These are phyloP conservation scores for Holotrichia oblita DNA, from an alignment of 1,140 invertebrate genomes.

Conservation along the genomic window DNA sequence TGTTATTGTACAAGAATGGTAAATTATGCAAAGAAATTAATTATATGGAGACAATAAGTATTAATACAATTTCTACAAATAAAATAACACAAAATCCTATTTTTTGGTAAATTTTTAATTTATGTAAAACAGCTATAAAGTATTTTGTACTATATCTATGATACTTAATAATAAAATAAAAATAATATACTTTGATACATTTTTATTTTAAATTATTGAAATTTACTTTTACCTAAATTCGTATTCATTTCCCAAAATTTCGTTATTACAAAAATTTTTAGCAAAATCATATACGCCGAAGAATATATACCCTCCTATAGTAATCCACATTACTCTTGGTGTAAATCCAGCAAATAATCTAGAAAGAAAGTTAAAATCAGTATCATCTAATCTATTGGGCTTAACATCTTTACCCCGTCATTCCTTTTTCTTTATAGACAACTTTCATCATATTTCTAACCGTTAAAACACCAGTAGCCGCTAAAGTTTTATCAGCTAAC, in stretches of 20 bases:
- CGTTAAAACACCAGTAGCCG: conserved; percentile 60
- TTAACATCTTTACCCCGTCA: conserved; percentile 71
- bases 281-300: conserved; percentile 89
- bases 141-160: no score
- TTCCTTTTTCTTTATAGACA: conserved; percentile 74
- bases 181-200: no score
- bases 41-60: no score
- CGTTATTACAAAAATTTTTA: conserved; percentile 57
- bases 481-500: conserved; percentile 74
- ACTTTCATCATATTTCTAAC: conserved; percentile 65
- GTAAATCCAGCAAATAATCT: conserved; percentile 89
- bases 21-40: no score
- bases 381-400: background rate
- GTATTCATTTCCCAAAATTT: conserved; percentile 33
- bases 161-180: no score
- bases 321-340: conserved; percentile 87
- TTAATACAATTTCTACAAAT: no score
- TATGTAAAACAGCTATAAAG: no score
- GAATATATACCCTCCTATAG: conserved; percentile 92
- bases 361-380: conserved; percentile 55
- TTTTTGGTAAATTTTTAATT: no score
- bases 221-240: background rate
- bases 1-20: no score
- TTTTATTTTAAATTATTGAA: no score
- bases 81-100: no score